Evolutionary conservation across 30 jellyfish, hydroid and myxozoan genomes (phyloP).

Genomic region (Turritopsis rubra): DNA sequence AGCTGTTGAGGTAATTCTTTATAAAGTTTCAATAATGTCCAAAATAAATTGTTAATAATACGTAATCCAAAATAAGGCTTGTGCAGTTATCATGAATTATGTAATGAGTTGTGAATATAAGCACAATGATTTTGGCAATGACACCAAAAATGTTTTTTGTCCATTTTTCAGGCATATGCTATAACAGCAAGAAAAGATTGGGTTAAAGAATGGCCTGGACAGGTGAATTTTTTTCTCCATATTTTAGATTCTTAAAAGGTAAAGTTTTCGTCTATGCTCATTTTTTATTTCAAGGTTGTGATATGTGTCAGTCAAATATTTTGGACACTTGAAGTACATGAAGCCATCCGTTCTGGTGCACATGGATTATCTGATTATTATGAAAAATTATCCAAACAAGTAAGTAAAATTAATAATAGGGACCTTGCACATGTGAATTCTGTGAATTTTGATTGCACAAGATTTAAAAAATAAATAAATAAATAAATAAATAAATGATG

Average conservation of each 20-base stretch:
- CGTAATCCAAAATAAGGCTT: too few relatives aligned
- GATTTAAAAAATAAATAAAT: too few relatives aligned
- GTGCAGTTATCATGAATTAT: too few relatives aligned
- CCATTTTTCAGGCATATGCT: conserved; percentile 52
- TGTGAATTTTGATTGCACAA: too few relatives aligned
- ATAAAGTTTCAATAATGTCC: not conserved
- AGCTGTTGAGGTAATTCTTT: conserved; percentile 61
- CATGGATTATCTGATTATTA: conserved; percentile 79
- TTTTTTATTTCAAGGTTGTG: conserved; percentile 45
- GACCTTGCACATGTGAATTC: not conserved
- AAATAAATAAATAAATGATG: too few relatives aligned
- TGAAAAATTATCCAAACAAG: conserved; percentile 75
- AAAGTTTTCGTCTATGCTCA: not conserved
- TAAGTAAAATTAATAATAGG: not conserved
- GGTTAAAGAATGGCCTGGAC: conserved; percentile 99
- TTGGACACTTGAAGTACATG: conserved; percentile 98
- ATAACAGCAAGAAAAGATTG: conserved; percentile 86
- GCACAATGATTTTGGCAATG: too few relatives aligned
- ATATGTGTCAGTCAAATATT: conserved; percentile 88
- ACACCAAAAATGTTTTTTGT: not conserved
- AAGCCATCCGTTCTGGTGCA: conserved; percentile 88
- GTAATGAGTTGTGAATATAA: too few relatives aligned
- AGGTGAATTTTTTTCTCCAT: conserved; percentile 26
- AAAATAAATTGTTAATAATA: not conserved
- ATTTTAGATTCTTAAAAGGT: not conserved